phyloP scores from a whole-genome alignment of 2,888 invertebrate species.

The Meteorus colon region DNA sequence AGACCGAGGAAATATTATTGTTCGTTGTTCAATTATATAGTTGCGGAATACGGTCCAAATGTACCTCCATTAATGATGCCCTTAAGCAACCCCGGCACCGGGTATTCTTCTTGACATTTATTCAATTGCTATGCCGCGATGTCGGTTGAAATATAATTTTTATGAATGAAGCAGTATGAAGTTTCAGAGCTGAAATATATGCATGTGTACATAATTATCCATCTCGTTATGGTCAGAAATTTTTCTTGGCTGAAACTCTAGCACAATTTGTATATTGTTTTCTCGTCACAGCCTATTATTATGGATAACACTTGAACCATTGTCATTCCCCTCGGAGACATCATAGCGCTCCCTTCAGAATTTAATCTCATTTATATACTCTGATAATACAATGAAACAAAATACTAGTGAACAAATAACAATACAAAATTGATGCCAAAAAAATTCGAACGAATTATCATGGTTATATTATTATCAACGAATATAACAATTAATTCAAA shows the following conservation, averaged over 20 bases:
- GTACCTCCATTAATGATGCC: slow-evolving; percentile 67
- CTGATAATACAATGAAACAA: too few species aligned
- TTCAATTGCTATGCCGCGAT: slow-evolving; percentile 60
- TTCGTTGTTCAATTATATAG: slow-evolving; percentile 41
- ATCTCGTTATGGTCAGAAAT: slow-evolving; percentile 9
- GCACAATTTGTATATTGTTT: not conserved
- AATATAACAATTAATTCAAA: too few species aligned
- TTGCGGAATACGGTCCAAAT: slow-evolving; percentile 45
- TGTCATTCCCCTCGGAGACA: too few species aligned
- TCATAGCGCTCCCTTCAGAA: not conserved
- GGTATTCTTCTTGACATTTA: slow-evolving; percentile 53
- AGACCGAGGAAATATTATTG: slow-evolving; percentile 46
- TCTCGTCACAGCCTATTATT: not conserved
- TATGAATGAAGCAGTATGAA: slow-evolving; percentile 47
- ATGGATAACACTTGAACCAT: too few species aligned
- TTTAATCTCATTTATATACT: too few species aligned
- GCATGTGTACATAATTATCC: slow-evolving; percentile 13
- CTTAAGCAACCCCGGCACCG: slow-evolving; percentile 56
- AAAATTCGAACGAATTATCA: too few species aligned
- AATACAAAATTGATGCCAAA: too few species aligned
- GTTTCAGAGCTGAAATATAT: not conserved
- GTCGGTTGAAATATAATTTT: slow-evolving; percentile 47
- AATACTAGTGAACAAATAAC: too few species aligned
- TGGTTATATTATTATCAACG: too few species aligned
- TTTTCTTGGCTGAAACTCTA: not conserved